phyloP scores from a whole-genome alignment of 2,888 invertebrate species.

The Lepidochrysops patricia region DNA sequence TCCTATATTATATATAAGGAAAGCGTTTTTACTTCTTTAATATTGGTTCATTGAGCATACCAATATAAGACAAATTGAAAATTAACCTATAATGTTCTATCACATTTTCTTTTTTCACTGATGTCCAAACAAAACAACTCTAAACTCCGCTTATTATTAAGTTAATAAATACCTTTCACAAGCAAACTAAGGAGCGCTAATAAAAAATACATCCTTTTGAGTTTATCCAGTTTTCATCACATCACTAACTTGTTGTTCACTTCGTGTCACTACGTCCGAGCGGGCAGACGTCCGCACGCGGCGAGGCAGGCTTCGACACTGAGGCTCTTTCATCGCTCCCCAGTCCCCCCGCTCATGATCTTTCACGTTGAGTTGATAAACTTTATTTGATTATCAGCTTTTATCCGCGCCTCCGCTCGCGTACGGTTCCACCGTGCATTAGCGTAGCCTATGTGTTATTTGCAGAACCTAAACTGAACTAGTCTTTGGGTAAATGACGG shows the following conservation, averaged over 20 bases:
- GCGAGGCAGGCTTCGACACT: conserved; percentile 44
- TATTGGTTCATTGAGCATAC: too few species aligned
- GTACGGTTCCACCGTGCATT: too few species aligned
- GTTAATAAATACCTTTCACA: conserved; percentile 48
- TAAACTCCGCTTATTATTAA: not conserved
- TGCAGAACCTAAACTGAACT: too few species aligned
- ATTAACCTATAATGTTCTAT: too few species aligned
- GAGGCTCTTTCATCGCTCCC: conserved; percentile 38
- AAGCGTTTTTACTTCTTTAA: too few species aligned
- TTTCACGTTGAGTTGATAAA: conserved; percentile 54
- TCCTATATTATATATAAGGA: too few species aligned
- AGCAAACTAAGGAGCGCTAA: conserved; percentile 54
- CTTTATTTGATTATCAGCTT: conserved; percentile 30
- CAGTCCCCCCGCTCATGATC: conserved; percentile 58
- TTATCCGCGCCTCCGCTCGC: too few species aligned
- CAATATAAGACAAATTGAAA: too few species aligned
- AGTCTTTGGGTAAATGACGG: too few species aligned
- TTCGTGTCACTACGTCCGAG: conserved; percentile 28
- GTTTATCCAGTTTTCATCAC: conserved; percentile 51
- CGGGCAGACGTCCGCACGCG: conserved; percentile 35
- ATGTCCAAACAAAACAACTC: not conserved
- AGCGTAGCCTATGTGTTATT: too few species aligned
- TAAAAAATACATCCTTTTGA: conserved; percentile 63
- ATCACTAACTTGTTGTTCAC: conserved; percentile 41
- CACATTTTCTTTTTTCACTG: too few species aligned